phyloP scores from a whole-genome alignment of 2,888 invertebrate genomes.

The Muschampia plurimacula region DNA sequence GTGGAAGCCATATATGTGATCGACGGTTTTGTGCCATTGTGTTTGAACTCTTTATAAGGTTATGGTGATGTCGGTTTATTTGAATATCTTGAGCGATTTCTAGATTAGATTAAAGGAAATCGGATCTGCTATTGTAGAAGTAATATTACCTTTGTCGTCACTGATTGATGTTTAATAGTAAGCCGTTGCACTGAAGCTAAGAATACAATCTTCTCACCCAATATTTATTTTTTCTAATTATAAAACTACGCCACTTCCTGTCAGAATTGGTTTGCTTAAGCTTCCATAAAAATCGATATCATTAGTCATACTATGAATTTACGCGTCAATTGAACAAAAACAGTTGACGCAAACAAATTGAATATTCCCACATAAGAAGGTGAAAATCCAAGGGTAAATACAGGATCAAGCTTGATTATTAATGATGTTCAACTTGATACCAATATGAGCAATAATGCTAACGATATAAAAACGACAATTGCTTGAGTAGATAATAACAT shows the following conservation, averaged over 20 bases:
- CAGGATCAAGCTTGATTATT: conserved; percentile 68
- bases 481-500: conserved; percentile 51
- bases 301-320: conserved; percentile 77
- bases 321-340: conserved; percentile 83
- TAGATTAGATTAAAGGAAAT: conserved; percentile 13
- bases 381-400: conserved; percentile 83
- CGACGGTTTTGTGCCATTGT: conserved; percentile 19
- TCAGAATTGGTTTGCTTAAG: conserved; percentile 51
- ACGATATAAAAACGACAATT: conserved; percentile 50
- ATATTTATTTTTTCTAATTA: conserved; percentile 5
- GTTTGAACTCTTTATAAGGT: conserved; percentile 23
- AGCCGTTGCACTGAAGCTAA: not conserved
- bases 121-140: not conserved
- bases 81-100: conserved; percentile 20
- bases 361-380: conserved; percentile 82
- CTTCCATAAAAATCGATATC: conserved; percentile 66
- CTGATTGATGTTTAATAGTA: not conserved
- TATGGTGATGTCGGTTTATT: conserved; percentile 26
- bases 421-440: conserved; percentile 61
- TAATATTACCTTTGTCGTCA: not conserved
- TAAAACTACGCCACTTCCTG: conserved; percentile 12
- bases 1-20: conserved; percentile 40
- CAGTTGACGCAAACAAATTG: conserved; percentile 82
- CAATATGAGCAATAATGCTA: conserved; percentile 52
- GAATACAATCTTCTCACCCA: conserved; percentile 12